These are phyloP conservation scores for Cetoscarus ocellatus DNA, from an alignment of 2,797 vertebrate species.

Conservation along the genomic window DNA sequence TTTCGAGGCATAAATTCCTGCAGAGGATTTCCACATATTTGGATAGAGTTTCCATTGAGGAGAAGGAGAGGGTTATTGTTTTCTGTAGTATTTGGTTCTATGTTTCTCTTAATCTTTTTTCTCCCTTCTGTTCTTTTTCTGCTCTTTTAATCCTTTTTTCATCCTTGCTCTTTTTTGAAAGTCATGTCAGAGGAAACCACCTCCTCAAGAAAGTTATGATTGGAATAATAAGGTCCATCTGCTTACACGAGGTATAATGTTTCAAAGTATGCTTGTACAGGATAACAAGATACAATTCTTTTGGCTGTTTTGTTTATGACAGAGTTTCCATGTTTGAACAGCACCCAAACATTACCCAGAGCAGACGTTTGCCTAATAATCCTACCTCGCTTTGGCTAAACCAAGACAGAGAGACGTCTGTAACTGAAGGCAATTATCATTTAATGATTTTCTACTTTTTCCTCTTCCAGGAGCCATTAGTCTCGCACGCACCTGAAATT, in stretches of 20 bases:
- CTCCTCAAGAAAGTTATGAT: slow-evolving; percentile 67
- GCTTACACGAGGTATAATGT: slow-evolving; percentile 66
- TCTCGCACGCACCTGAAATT: slow-evolving; percentile 81
- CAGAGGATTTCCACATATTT: slow-evolving; percentile 82
- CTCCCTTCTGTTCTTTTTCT: slow-evolving; percentile 4
- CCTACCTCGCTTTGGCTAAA: slow-evolving; percentile 72
- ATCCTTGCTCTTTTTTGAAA: slow-evolving; percentile 29
- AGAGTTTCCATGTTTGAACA: slow-evolving; percentile 67
- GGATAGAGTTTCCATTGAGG: slow-evolving; percentile 71
- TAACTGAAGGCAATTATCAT: slow-evolving; percentile 79
- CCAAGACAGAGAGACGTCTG: slow-evolving; percentile 73
- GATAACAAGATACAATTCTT: slow-evolving; percentile 37
- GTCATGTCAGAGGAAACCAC: slow-evolving; percentile 58
- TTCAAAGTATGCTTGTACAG: slow-evolving; percentile 68
- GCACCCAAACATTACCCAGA: slow-evolving; percentile 74
- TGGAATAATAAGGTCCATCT: slow-evolving; percentile 82
- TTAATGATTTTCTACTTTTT: slow-evolving; percentile 83
- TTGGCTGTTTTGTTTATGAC: slow-evolving; percentile 68
- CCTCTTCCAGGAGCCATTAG: slow-evolving; percentile 78
- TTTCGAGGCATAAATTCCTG: slow-evolving; percentile 76
- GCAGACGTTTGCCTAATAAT: slow-evolving; percentile 68
- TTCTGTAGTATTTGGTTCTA: slow-evolving; percentile 24
- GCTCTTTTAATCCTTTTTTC: slow-evolving; percentile 17
- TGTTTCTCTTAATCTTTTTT: slow-evolving; percentile 3
- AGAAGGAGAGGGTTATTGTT: slow-evolving; percentile 51